phyloP scores from a whole-genome alignment of 2,888 invertebrate genomes.

The Stramonita haemastoma region DNA sequence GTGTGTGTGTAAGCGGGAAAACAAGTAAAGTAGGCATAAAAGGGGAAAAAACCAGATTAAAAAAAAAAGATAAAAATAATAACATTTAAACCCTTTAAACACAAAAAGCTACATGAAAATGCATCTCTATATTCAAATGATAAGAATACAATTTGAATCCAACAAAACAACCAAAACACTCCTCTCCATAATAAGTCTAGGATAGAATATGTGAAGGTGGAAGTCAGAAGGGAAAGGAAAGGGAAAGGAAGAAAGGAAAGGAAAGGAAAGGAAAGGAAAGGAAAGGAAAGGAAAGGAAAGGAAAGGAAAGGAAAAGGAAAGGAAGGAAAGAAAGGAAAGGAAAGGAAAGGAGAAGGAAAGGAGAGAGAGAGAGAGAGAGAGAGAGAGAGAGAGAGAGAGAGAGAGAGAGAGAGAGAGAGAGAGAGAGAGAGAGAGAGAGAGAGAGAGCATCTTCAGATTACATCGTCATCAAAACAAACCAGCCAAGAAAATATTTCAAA shows the following conservation, averaged over 20 bases:
- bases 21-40: too few relatives aligned
- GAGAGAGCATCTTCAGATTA: not conserved
- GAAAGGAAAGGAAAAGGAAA: not conserved
- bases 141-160: too few relatives aligned
- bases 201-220: too few relatives aligned
- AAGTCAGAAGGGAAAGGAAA: not conserved
- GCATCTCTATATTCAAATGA: too few relatives aligned
- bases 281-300: not conserved
- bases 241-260: not conserved
- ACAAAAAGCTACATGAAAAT: too few relatives aligned
- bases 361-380: not conserved
- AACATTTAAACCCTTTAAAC: too few relatives aligned
- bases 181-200: too few relatives aligned
- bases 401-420: not conserved
- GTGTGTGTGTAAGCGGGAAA: not conserved
- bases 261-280: not conserved
- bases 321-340: not conserved
- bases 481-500: too few relatives aligned
- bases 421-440: not conserved
- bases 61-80: too few relatives aligned
- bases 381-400: slow-evolving; percentile 4
- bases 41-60: too few relatives aligned
- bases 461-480: too few relatives aligned
- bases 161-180: too few relatives aligned
- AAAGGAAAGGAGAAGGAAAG: not conserved